A percentile compares a stretch with the other conserved stretches of the same genome.
These are phyloP conservation scores for Lepidocyrtinus sp. DNA, from an alignment of 2,888 invertebrate species.

Conservation along the genomic window DNA sequence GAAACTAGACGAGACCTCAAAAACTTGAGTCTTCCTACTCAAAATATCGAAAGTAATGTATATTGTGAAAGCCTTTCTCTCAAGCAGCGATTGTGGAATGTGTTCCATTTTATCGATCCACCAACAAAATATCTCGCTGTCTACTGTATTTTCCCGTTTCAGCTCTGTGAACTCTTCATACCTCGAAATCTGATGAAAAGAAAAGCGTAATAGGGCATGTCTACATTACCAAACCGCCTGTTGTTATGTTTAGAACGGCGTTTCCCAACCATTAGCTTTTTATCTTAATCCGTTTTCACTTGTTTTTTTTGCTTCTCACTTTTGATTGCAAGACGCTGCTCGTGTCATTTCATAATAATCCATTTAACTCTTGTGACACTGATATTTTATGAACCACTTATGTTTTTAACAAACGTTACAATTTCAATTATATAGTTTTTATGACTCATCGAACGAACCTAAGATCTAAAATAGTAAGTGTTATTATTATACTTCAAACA, in stretches of 20 bases:
- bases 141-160: constrained; percentile 13
- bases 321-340: no score
- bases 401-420: no score
- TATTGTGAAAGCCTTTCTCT: constrained; percentile 1
- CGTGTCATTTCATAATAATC: no score
- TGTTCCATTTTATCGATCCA: constrained; percentile 57
- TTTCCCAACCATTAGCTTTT: constrained; percentile 4
- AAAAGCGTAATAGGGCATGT: background rate
- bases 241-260: constrained; percentile 16
- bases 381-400: no score
- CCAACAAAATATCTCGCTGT: background rate
- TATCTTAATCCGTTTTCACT: background rate
- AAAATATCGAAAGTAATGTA: constrained; percentile 3
- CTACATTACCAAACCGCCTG: constrained; percentile 17
- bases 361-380: no score
- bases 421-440: no score
- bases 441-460: no score
- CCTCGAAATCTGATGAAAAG: background rate
- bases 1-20: background rate
- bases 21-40: constrained; percentile 1
- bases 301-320: background rate
- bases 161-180: constrained; percentile 34
- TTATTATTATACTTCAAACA: no score
- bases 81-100: constrained; percentile 37
- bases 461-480: no score